Evolutionary conservation across 2,888 invertebrate species (phyloP), one percentile per base, ranked within the genome.

Genomic region (Diadegma fenestrale): DNA sequence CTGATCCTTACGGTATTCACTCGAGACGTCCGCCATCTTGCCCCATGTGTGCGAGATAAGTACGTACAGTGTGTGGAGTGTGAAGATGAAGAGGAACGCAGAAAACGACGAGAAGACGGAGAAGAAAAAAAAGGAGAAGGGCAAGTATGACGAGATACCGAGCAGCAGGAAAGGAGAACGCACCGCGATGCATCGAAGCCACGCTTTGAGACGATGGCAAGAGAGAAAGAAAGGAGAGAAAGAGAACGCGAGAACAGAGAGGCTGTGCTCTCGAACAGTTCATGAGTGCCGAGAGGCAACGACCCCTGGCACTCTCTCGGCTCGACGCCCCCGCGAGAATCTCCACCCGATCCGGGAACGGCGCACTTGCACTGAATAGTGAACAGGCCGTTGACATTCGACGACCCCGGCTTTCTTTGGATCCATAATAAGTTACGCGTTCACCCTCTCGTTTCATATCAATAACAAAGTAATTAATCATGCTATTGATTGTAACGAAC

Each of bases 311-410:
- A 90, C 90, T 89, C 88, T 86, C 86, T 88, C 88, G 88, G 82
- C 85, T 86, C 89, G 89, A 89, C 90, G 89, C 88, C 89, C 90
- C 89, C 90, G 54, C 80, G 88, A 88, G 88, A 69, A 88, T 87
- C 86, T 84, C 85, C 87, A 87, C 87, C 82, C 86, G 88, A 88
- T 87, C 87, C 81, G 79, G 85, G 85, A 88, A 87, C 87, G 87
- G 88, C 90, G 90, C 90, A 91, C 92, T 92, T 91, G 93, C 91
- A 90, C 91, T 92, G 92, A 93, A 93, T 92, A 92, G 90, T 92
- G 90, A 91, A 88, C 90, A 93, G 93, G 92, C 90, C 93, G 91
- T 93, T 93, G 93, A 93, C 93, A 92, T 90, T 88, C 82, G 87
- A 84, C 88, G 82, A 75, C 73, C 58, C 83, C 66, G 63, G 68